A percentile compares a stretch with the other conserved stretches of the same genome.
Evolutionary conservation across 1,140 invertebrate species (phyloP).

Genomic region (Cyclina sinensis): DNA sequence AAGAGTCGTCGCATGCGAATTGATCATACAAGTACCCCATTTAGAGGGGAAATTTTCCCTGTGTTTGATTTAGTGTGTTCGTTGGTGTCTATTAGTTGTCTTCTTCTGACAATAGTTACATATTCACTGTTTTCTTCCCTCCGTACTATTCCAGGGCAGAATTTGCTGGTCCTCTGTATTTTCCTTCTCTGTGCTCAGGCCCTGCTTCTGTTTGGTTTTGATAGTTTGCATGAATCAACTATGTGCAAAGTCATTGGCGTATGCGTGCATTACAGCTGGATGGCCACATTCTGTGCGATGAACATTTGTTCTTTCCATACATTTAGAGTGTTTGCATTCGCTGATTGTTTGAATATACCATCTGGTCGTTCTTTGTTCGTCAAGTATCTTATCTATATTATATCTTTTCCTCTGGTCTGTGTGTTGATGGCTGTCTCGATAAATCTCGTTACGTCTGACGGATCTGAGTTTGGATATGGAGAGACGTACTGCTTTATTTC

Average conservation of each 20-base stretch:
- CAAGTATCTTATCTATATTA: constrained; percentile 20
- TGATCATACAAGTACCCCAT: neutral
- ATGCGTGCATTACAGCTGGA: constrained; percentile 95
- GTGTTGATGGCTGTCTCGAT: neutral
- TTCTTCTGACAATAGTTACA: constrained; percentile 85
- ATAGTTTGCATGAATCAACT: neutral
- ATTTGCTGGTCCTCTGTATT: constrained; percentile 85
- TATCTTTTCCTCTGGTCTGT: neutral
- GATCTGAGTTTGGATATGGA: constrained; percentile 57
- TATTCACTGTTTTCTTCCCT: constrained; percentile 84
- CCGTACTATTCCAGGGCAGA: constrained; percentile 86
- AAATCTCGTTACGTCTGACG: constrained; percentile 6
- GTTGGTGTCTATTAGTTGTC: constrained; percentile 84
- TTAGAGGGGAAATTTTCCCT: neutral
- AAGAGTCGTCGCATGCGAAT: neutral
- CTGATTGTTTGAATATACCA: neutral
- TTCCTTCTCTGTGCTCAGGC: constrained; percentile 86
- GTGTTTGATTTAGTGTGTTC: constrained; percentile 62
- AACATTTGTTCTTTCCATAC: constrained; percentile 93
- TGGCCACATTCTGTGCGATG: constrained; percentile 97
- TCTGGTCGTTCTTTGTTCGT: constrained; percentile 17
- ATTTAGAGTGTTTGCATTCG: constrained; percentile 87
- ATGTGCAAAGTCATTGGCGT: constrained; percentile 89
- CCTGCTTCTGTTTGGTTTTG: constrained; percentile 83
- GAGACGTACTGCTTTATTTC: constrained; percentile 60